Evolutionary conservation across 2,888 invertebrate species (phyloP).

Genomic region (Nezara viridula): DNA sequence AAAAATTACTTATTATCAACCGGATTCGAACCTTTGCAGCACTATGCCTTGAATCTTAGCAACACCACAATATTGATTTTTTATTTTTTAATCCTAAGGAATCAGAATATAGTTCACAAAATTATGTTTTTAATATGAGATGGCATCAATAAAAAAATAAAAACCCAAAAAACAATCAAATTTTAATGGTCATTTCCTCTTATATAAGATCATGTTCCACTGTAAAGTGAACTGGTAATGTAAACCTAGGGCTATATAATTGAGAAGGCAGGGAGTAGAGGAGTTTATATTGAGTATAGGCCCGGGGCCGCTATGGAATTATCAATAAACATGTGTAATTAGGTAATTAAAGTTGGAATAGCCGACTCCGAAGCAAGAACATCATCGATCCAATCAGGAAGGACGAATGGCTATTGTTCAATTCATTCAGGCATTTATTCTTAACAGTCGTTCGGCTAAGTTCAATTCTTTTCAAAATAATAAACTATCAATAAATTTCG

Average conservation of each 20-base stretch:
- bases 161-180: not conserved
- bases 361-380: not conserved
- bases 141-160: too few relatives aligned
- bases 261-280: not conserved
- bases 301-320: constrained; percentile 2
- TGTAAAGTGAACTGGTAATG: not conserved
- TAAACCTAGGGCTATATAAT: not conserved
- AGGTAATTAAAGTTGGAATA: constrained; percentile 38
- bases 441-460: not conserved
- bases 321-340: constrained; percentile 47
- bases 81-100: too few relatives aligned
- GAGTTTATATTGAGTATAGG: not conserved
- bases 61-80: too few relatives aligned
- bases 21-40: too few relatives aligned
- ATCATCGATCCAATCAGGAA: constrained; percentile 33
- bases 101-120: too few relatives aligned
- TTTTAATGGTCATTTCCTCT: not conserved
- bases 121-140: too few relatives aligned
- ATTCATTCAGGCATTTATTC: not conserved
- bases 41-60: too few relatives aligned
- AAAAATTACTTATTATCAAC: too few relatives aligned
- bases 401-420: constrained; percentile 38
- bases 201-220: not conserved
- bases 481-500: not conserved
- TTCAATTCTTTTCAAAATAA: not conserved